Base-by-base conservation (phyloP, 1,140 invertebrate species). In the Drosophila tani region DNA sequence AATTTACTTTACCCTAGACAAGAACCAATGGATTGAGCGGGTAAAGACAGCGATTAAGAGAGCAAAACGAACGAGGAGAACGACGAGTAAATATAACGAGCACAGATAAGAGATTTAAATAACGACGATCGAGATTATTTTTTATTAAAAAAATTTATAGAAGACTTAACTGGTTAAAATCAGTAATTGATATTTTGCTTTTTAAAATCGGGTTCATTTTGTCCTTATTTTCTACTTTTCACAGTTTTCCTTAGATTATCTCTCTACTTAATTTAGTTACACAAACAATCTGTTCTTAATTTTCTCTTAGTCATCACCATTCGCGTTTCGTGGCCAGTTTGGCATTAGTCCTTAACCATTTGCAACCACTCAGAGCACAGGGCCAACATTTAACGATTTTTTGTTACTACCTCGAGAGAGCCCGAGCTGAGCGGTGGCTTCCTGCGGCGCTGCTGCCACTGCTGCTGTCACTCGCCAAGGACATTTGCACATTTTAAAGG, bases 301-400 rank as follows among this genome's bases (percentile, higher is more conserved):
- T 15, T 32, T 27, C 3, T 38, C 1, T 19, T 14, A 4, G 21
- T 17, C 38, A 45, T 24, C 32, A 43, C 45, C n/a, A 45, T 29
- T 27, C 27, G 38, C 53, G 4, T 43, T 41, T 41, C 40, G 46
- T 29, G 53, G 41, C 27, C 27, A 56, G 32, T 63, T 64, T 50
- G 38, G 45, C 57, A 62, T 64, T 78, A 77, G 62, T 62, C 49
- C 79, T 62, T 29, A 60, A 40, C 63, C 70, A 27, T 65, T 41
- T 40, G 68, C 29, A 43, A 35, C 32, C 40, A 43, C 64, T 63
- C 24, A 21, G 19, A 17, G 64, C 59, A 76, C 78, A 57, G 57
- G 78, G 56, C 62, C 62, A 51, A 62, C 78, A 63, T 69, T 81
- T 84, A 86, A 82, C 79, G 78, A 86, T 84, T 84, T 85, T 84